phyloP scores from a whole-genome alignment of 2,797 vertebrate species.

The Simalia tracyae region DNA sequence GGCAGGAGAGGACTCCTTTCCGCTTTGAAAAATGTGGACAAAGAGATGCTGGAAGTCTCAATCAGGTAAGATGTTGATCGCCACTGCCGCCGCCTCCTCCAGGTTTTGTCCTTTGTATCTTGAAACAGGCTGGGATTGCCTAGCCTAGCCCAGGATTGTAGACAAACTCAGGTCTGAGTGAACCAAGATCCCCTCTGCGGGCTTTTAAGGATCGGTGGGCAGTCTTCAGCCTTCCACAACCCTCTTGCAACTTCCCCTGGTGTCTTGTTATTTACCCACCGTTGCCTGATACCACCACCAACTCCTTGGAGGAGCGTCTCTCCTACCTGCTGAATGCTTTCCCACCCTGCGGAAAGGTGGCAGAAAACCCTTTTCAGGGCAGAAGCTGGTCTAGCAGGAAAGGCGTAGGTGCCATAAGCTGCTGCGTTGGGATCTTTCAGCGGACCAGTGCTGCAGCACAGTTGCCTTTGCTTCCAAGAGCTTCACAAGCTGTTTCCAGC shows the following conservation, averaged over 20 bases:
- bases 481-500: not conserved
- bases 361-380: not conserved
- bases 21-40: not conserved
- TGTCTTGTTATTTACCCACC: not conserved
- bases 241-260: not conserved
- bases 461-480: not conserved
- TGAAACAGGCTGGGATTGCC: not conserved
- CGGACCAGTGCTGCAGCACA: fast-evolving
- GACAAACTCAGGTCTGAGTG: not conserved
- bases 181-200: not conserved
- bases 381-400: not conserved
- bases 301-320: not conserved
- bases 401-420: not conserved
- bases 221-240: not conserved
- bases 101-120: not conserved
- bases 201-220: no score
- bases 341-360: not conserved
- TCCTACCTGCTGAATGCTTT: not conserved
- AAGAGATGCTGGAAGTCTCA: not conserved
- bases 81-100: not conserved
- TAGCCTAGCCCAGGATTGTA: not conserved
- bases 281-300: no score
- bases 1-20: not conserved
- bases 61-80: not conserved
- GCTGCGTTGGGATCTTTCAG: not conserved